phyloP scores from a whole-genome alignment of 37 sponge, comb jelly and placozoan species.

The Crambe crambe region DNA sequence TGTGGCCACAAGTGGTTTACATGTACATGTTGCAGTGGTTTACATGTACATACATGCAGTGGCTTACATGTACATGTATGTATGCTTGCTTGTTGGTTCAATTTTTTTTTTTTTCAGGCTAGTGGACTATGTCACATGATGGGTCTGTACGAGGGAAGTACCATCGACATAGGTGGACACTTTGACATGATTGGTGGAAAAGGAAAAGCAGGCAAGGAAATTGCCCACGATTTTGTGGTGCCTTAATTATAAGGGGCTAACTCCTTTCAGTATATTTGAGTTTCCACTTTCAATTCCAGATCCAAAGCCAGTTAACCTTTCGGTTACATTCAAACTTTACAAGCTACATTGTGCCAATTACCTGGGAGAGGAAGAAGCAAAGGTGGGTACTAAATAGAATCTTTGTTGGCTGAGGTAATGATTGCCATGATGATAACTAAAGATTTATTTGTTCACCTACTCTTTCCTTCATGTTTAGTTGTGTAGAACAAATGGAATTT shows the following conservation, averaged over 20 bases:
- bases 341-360: not conserved
- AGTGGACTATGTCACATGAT: not conserved
- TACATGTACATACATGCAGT: too few species aligned
- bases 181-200: not conserved
- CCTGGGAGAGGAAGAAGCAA: not conserved
- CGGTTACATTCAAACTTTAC: not conserved
- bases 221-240: too few species aligned
- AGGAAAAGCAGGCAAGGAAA: too few species aligned
- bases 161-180: not conserved
- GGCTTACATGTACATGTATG: not conserved
- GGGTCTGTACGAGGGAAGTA: conserved; percentile 13
- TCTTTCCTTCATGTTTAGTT: too few species aligned
- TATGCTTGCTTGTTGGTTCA: not conserved
- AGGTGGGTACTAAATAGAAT: not conserved
- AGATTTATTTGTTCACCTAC: too few species aligned
- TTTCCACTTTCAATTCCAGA: not conserved
- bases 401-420: too few species aligned
- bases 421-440: too few species aligned
- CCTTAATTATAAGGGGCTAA: not conserved
- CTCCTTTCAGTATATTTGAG: not conserved
- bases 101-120: too few species aligned
- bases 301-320: not conserved
- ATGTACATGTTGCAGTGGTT: too few species aligned
- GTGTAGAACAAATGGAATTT: too few species aligned
- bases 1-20: too few species aligned